A percentile compares a stretch with the other conserved stretches of the same genome.
These are phyloP conservation scores for Melanotaenia pygmaea DNA, from an alignment of 2,797 vertebrate genomes.

Conservation along the genomic window DNA sequence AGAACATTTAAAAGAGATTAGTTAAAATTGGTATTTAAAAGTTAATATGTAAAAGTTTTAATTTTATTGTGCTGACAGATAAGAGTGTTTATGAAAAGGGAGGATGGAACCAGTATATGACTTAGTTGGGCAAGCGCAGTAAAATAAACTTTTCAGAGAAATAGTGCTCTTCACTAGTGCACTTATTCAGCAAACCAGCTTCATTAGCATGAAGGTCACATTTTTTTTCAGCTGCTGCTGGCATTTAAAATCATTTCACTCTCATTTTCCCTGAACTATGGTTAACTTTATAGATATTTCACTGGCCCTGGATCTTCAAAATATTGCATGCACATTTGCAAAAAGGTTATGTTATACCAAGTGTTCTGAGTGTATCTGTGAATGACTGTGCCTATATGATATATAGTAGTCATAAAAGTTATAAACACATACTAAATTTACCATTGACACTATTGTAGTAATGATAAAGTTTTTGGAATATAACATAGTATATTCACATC, in stretches of 20 bases:
- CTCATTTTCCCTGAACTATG: constrained; percentile 1
- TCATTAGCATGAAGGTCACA: constrained; percentile 41
- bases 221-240: constrained; percentile 6
- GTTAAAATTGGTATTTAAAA: background rate
- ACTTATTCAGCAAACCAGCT: constrained; percentile 9
- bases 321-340: background rate
- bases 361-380: background rate
- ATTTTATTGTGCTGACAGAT: background rate
- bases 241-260: constrained; percentile 20
- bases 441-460: background rate
- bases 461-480: background rate
- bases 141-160: constrained; percentile 5
- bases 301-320: background rate
- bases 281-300: background rate
- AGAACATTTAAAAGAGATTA: background rate
- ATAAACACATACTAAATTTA: background rate
- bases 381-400: background rate
- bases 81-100: too few species aligned
- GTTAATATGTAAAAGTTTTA: background rate
- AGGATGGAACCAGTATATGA: background rate
- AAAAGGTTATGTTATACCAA: background rate
- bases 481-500: background rate
- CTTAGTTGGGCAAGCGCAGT: background rate
- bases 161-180: background rate
- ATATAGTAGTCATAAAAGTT: background rate